Evolutionary conservation across 2,888 invertebrate species (phyloP).

Genomic region (Kuschelorhynchus macadamiae): DNA sequence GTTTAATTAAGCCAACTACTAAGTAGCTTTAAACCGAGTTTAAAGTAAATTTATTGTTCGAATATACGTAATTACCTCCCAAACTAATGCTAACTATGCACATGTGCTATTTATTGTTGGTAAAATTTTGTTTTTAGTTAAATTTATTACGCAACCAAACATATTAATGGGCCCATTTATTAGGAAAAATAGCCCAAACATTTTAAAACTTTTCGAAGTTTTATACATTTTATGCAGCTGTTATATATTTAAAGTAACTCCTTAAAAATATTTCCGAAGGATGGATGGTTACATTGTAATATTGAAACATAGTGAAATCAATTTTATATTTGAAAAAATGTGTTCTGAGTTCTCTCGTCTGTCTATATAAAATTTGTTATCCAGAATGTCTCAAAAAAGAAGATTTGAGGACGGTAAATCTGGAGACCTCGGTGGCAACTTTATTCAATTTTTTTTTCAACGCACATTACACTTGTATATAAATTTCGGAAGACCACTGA

Average conservation of each 20-base stretch:
- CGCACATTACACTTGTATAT: no score
- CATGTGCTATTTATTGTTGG: constrained; percentile 19
- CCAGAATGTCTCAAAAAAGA: no score
- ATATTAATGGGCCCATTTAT: neutral
- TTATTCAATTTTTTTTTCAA: no score
- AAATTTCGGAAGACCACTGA: no score
- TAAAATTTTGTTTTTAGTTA: constrained; percentile 4
- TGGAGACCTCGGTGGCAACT: no score
- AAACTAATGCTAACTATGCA: constrained; percentile 24
- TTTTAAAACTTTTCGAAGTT: no score
- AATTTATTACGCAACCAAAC: neutral
- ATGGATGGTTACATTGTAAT: no score
- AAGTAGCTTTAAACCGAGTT: constrained; percentile 20
- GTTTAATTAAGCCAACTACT: constrained; percentile 17
- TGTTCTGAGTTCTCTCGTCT: no score
- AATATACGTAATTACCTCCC: constrained; percentile 14
- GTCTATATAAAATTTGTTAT: no score
- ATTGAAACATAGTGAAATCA: neutral
- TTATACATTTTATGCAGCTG: no score
- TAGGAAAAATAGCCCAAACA: neutral
- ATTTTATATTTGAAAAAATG: neutral
- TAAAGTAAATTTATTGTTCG: constrained; percentile 21
- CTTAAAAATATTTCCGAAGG: neutral
- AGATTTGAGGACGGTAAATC: no score
- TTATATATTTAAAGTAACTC: no score